Percentiles rank a stretch among this genome's conserved stretches.
Evolutionary conservation across 2,888 invertebrate genomes (phyloP).

Genomic region (Megastigmus dorsalis): DNA sequence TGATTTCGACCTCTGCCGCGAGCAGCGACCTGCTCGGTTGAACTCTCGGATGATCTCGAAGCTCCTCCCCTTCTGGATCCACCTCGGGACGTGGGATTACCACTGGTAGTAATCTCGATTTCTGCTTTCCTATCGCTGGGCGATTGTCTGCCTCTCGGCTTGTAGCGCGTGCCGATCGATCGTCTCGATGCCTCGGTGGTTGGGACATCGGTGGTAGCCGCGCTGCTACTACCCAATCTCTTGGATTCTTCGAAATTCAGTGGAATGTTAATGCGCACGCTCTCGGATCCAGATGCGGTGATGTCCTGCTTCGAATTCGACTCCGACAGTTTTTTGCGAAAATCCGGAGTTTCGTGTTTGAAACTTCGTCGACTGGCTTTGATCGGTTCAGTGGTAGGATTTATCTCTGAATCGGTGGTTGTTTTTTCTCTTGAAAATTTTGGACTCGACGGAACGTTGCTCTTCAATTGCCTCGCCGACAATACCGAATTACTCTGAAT

Average conservation of each 20-base stretch:
- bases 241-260: constrained; percentile 37
- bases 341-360: background rate
- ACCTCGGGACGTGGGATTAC: constrained; percentile 39
- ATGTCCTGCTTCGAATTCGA: constrained; percentile 19
- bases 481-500: constrained; percentile 12
- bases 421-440: constrained; percentile 51
- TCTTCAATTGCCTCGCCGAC: constrained; percentile 7
- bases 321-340: background rate
- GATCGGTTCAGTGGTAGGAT: background rate
- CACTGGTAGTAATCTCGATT: constrained; percentile 44
- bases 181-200: background rate
- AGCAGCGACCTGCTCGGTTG: constrained; percentile 27
- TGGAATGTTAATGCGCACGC: constrained; percentile 63
- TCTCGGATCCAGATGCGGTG: constrained; percentile 60
- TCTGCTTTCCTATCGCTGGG: background rate
- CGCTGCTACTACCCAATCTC: background rate
- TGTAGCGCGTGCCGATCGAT: background rate
- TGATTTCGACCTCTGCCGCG: constrained; percentile 1
- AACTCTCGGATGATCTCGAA: constrained; percentile 11
- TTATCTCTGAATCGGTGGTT: background rate
- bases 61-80: constrained; percentile 38
- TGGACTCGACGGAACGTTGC: constrained; percentile 28
- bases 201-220: background rate
- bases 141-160: constrained; percentile 5
- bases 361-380: background rate